Evolutionary conservation across 2,113 vertebrate species (phyloP), one percentile per base, ranked within the genome.

Genomic region (Brachyhypopomus gauderio): DNA sequence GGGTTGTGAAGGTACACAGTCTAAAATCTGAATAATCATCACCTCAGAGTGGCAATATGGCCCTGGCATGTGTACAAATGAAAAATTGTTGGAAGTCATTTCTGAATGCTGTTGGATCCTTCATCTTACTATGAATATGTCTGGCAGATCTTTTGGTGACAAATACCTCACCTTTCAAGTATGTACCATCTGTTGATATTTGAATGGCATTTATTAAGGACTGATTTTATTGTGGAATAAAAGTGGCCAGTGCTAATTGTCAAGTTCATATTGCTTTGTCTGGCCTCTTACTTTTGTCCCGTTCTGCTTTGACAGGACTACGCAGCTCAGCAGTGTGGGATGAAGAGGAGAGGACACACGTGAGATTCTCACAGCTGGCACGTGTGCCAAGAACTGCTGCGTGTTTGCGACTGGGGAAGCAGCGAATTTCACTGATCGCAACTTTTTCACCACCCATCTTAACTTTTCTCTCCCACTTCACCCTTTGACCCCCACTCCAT

Each of bases 301-400:
- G 5, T 52, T 72, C 62, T 76, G 59, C 52, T 77, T 7, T 19
- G 19, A 36, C 36, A 67, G 11, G 64, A 75, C 78, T 81, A 72
- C 58, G 55, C 66, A 80, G 70, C 22, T 23, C 3, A 34, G 38
- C 59, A 66, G 36, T 30, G 30, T 30, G 30, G 30, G 63, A 22
- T 56, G 5, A 16, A 63, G 22, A 9, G 23, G 63, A 75, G 34
- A 17, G 7, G 56, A 36, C 34, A 72, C 70, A 87, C 62, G 45
- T 84, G 83, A 38, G 60, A 27, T n/a, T 71, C 72, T 34, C 41
- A 22, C 85, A 83, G 71, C 83, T 83, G 83, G 30, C 80, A 83
- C 85, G 83, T 77, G 72, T 41, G n/a, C 36, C 27, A 19, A 84
- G 79, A 86, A 60, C 41, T 84, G 64, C 69, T 67, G 71, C 59